Conservation (phyloP, 1,140 invertebrate species). For the Ruditapes philippinarum region DNA sequence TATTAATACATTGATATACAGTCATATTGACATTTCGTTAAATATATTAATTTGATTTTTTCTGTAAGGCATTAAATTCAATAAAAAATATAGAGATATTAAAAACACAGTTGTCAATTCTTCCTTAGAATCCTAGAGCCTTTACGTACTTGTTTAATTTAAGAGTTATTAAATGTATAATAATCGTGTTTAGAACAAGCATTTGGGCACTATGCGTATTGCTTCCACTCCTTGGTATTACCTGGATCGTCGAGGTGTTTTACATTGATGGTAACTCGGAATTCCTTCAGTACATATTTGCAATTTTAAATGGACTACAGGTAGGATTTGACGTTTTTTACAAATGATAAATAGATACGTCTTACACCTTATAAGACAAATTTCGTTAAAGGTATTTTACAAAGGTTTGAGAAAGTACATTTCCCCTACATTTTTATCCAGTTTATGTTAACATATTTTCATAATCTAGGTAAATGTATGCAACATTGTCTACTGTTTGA, state of each 20-base stretch:
- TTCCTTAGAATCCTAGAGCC: background rate
- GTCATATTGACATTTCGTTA: too few relatives aligned
- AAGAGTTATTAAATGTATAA: background rate
- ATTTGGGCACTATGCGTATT: constrained; percentile 32
- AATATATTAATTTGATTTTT: too few relatives aligned
- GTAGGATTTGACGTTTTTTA: too few relatives aligned
- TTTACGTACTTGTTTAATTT: background rate
- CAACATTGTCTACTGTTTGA: too few relatives aligned
- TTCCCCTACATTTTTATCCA: too few relatives aligned
- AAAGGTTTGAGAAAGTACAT: too few relatives aligned
- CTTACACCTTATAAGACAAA: too few relatives aligned
- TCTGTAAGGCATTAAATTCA: too few relatives aligned
- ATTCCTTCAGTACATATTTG: constrained; percentile 45
- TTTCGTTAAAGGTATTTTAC: too few relatives aligned
- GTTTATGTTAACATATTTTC: too few relatives aligned
- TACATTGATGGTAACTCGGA: background rate
- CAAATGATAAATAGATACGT: too few relatives aligned
- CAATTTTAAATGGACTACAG: constrained; percentile 41
- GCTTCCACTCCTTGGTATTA: constrained; percentile 19
- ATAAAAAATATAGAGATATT: background rate
- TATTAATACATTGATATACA: background rate
- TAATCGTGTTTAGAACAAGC: background rate
- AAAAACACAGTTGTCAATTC: background rate
- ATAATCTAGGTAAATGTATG: too few relatives aligned
- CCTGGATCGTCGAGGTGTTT: constrained; percentile 45